phyloP scores from a whole-genome alignment of 2,888 invertebrate species.

The Stenchaetothrips biformis region DNA sequence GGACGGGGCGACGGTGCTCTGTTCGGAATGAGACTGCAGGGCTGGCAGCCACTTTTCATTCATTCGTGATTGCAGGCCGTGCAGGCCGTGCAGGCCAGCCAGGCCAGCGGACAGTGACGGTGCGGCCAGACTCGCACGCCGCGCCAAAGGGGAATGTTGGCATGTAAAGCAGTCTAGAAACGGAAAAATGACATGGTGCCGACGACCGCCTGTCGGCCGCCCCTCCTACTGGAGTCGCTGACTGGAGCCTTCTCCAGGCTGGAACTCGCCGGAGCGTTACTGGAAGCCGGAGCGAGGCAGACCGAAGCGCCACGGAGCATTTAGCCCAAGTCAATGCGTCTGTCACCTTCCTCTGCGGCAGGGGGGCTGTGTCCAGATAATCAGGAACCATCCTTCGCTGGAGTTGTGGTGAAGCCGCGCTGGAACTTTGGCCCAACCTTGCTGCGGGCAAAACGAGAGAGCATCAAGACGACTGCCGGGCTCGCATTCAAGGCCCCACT shows the following conservation, averaged over 20 bases:
- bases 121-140: background rate
- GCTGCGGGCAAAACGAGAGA: too few relatives aligned
- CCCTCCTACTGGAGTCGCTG: background rate
- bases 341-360: too few relatives aligned
- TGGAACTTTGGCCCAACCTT: too few relatives aligned
- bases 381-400: too few relatives aligned
- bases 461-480: too few relatives aligned
- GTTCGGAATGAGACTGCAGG: background rate
- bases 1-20: background rate
- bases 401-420: too few relatives aligned
- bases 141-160: background rate
- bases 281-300: too few relatives aligned
- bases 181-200: constrained; percentile 13
- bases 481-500: too few relatives aligned
- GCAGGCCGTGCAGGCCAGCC: background rate
- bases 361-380: too few relatives aligned
- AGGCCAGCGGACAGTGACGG: constrained; percentile 3
- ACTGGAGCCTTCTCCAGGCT: background rate
- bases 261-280: background rate
- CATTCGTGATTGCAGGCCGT: background rate
- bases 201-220: background rate
- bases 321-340: too few relatives aligned
- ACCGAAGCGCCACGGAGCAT: too few relatives aligned
- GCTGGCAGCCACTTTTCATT: constrained; percentile 22
- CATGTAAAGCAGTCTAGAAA: constrained; percentile 11